phyloP scores from a whole-genome alignment of 2,888 invertebrate genomes.

The Hedychridium roseum region DNA sequence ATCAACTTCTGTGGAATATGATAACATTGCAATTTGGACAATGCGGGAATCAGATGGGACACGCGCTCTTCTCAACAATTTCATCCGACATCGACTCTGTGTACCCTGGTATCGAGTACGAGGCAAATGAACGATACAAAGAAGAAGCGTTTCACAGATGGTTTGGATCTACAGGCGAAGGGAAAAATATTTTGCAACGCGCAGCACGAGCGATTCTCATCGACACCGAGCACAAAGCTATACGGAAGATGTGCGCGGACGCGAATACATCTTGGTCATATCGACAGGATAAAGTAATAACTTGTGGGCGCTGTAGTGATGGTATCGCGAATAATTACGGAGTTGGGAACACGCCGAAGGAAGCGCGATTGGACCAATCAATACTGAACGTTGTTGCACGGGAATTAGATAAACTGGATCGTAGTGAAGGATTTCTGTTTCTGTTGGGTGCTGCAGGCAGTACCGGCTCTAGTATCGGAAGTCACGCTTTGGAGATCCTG shows the following conservation, averaged over 20 bases:
- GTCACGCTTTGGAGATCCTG: slow-evolving; percentile 61
- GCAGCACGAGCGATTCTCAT: slow-evolving; percentile 64
- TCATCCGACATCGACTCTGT: slow-evolving; percentile 57
- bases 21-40: slow-evolving; percentile 67
- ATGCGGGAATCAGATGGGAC: slow-evolving; percentile 68
- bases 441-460: slow-evolving; percentile 67
- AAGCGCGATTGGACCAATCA: slow-evolving; percentile 54
- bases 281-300: slow-evolving; percentile 61
- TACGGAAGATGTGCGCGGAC: slow-evolving; percentile 51
- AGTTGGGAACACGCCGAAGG: slow-evolving; percentile 64
- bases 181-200: slow-evolving; percentile 51
- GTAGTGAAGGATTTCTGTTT: slow-evolving; percentile 62
- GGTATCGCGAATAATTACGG: slow-evolving; percentile 69
- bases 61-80: slow-evolving; percentile 62
- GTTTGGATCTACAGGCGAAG: slow-evolving; percentile 62
- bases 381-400: slow-evolving; percentile 60
- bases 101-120: slow-evolving; percentile 45
- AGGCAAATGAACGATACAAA: slow-evolving; percentile 52
- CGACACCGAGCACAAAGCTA: slow-evolving; percentile 66
- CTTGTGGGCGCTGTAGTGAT: slow-evolving; percentile 56
- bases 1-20: no score
- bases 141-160: slow-evolving; percentile 60
- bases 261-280: slow-evolving; percentile 54
- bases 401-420: slow-evolving; percentile 64
- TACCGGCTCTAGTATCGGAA: slow-evolving; percentile 68